These are phyloP conservation scores for Conistra vaccinii DNA, from an alignment of 2,888 invertebrate species.

Conservation along the genomic window DNA sequence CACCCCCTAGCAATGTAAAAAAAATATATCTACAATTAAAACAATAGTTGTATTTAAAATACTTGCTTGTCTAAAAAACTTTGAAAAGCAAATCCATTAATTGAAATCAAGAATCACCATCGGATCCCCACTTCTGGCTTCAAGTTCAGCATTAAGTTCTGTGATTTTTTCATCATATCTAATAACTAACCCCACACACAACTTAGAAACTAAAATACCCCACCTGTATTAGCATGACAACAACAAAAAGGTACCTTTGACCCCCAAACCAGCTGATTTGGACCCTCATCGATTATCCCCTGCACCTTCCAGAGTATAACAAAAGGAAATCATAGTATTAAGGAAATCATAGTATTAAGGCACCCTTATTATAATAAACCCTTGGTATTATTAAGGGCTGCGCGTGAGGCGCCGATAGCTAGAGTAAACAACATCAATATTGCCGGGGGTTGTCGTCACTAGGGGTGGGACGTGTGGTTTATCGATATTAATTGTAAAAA, in stretches of 20 bases:
- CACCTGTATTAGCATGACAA: conserved; percentile 33
- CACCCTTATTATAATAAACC: conserved; percentile 72
- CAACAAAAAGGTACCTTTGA: conserved; percentile 9
- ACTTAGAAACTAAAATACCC: background rate
- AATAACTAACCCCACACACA: background rate
- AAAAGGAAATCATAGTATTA: conserved; percentile 61
- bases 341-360: conserved; percentile 56
- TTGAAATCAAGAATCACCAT: background rate
- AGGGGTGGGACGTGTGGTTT: conserved; percentile 56
- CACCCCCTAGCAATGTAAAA: no score
- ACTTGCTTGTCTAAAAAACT: background rate
- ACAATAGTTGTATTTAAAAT: background rate
- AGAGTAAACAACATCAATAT: conserved; percentile 84
- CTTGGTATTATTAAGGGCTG: conserved; percentile 72
- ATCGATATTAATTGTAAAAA: conserved; percentile 29
- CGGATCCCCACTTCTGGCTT: background rate
- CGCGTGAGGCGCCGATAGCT: conserved; percentile 77
- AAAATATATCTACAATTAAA: background rate
- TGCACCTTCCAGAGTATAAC: conserved; percentile 51
- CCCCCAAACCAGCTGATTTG: conserved; percentile 37
- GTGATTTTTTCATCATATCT: background rate
- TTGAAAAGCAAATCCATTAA: background rate
- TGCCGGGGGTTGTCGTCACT: conserved; percentile 65
- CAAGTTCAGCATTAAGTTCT: background rate
- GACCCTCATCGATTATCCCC: conserved; percentile 55